These are phyloP conservation scores for Ctenicera cuprea DNA, from an alignment of 2,888 invertebrate genomes.

Conservation along the genomic window DNA sequence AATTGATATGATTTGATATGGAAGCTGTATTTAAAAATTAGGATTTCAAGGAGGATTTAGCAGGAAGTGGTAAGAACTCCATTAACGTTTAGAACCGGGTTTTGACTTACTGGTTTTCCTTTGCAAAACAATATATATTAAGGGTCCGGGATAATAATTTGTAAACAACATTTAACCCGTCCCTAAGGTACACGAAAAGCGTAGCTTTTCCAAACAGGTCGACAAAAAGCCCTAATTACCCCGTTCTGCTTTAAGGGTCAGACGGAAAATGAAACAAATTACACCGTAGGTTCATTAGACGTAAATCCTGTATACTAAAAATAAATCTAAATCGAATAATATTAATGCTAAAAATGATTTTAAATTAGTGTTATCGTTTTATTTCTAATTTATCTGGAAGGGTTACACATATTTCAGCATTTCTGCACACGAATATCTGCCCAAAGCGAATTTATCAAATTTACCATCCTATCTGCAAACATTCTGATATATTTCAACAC, in stretches of 20 bases:
- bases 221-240: conserved; percentile 24
- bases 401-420: not conserved
- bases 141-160: conserved; percentile 21
- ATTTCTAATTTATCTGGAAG: conserved; percentile 10
- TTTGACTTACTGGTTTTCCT: not conserved
- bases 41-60: too few relatives aligned
- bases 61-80: not conserved
- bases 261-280: conserved; percentile 21
- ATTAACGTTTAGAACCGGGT: not conserved
- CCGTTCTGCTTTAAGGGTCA: conserved; percentile 15
- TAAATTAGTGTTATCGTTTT: conserved; percentile 4
- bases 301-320: not conserved
- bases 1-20: too few relatives aligned
- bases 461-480: conserved; percentile 27
- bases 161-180: conserved; percentile 26
- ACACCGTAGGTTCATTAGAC: conserved; percentile 6
- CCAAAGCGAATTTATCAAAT: conserved; percentile 21
- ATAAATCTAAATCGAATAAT: not conserved
- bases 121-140: not conserved
- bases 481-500: conserved; percentile 25
- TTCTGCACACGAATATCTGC: conserved; percentile 2
- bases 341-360: not conserved
- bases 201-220: conserved; percentile 23
- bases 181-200: conserved; percentile 6
- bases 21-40: too few relatives aligned